Conservation (phyloP, 2,888 invertebrate species). For the Stomorhina lunata region DNA sequence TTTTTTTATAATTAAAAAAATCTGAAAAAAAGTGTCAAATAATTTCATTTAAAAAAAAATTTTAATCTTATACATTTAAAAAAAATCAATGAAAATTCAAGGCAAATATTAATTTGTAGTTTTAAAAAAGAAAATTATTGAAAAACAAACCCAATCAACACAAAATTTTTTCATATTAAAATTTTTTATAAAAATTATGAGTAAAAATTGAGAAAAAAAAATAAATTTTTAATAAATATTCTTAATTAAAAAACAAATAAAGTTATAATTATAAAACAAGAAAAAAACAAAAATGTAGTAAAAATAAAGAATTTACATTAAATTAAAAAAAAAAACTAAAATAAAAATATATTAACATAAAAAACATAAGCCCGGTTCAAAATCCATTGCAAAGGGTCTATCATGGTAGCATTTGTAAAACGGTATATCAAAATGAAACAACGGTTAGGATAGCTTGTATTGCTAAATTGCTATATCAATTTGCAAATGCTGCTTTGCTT, state of each 20-base stretch:
- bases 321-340: constrained; percentile 10
- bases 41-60: neutral
- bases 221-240: constrained; percentile 53
- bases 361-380: too few relatives aligned
- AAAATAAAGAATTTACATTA: constrained; percentile 41
- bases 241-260: constrained; percentile 30
- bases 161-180: constrained; percentile 51
- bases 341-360: neutral
- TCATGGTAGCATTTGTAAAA: too few relatives aligned
- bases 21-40: constrained; percentile 30
- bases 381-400: too few relatives aligned
- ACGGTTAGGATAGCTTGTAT: too few relatives aligned
- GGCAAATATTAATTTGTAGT: constrained; percentile 62
- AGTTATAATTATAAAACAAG: constrained; percentile 41
- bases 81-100: constrained; percentile 25
- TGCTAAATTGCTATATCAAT: too few relatives aligned
- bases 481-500: too few relatives aligned
- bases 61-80: neutral
- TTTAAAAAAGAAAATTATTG: constrained; percentile 23
- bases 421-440: too few relatives aligned
- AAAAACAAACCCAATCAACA: constrained; percentile 32
- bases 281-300: constrained; percentile 20
- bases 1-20: neutral
- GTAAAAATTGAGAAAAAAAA: constrained; percentile 19
- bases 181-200: constrained; percentile 48